Evolutionary conservation across 2,113 vertebrate genomes (phyloP), one percentile per base, ranked within the genome.

Genomic region (Orycteropus afer): DNA sequence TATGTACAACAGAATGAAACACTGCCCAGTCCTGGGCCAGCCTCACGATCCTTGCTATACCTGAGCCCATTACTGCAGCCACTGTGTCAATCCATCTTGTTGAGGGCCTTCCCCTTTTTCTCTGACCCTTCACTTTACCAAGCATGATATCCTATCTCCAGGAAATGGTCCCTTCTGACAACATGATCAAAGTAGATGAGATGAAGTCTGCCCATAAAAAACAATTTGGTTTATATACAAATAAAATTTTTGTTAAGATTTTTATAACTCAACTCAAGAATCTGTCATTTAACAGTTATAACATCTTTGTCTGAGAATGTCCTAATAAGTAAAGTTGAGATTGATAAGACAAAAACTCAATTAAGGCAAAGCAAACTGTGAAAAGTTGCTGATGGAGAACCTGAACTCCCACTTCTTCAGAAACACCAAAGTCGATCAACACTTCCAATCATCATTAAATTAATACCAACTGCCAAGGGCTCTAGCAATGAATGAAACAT

Each of bases 261-360:
- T 65, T 65, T 34, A 34, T 34, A 65, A 65, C 63, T 65, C 63
- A 34, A 65, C 63, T 65, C 63, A 3, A 63, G 61, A 63, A 63
- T 63, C 61, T 63, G 61, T 63, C 61, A 63, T 63, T 63, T 78
- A 29, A 65, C 79, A 80, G 86, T 86, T 97, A 91, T 65, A 89
- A 80, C 82, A 92, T 89, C 67, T 47, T 89, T 82, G 94, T 89
- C 93, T 84, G 92, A 89, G 81, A 95, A 93, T 71, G 84, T 90
- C 86, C 88, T 94, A 95, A 83, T 85, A 91, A 71, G 73, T 37
- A 3, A 61, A 27, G 32, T 7, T 15, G 42, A 17, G 17, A 18
- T 37, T 42, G 17, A 45, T 49, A 61, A 91, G 63, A 74, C 34
- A 78, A 86, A 95, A 74, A 69, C 15, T 27, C 40, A 76, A 40